A percentile compares a stretch with the other conserved stretches of the same genome.
Evolutionary conservation across 37 sponge, comb jelly and placozoan genomes (phyloP).

Genomic region (Axinella damicornis): DNA sequence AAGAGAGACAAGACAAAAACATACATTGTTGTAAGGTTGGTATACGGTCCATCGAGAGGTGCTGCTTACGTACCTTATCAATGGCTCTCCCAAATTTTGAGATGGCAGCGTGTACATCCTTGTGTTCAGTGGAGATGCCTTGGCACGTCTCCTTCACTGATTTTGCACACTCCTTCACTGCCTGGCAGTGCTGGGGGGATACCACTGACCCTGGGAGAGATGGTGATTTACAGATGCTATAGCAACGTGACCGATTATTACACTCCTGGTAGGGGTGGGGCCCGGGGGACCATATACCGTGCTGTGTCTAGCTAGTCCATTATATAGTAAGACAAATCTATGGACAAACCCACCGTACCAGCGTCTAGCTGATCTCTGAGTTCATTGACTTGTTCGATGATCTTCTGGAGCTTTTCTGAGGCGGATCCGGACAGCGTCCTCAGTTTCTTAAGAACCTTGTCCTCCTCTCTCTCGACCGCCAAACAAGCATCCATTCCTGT

Average conservation of each 20-base stretch:
- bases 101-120: conserved; percentile 80
- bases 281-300: too few species aligned
- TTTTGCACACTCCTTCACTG: conserved; percentile 26
- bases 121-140: conserved; percentile 68
- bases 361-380: conserved; percentile 20
- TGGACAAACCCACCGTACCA: neutral
- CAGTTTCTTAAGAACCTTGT: conserved; percentile 63
- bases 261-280: too few species aligned
- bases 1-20: too few species aligned
- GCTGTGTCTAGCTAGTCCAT: too few species aligned
- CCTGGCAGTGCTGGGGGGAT: conserved; percentile 16
- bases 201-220: conserved; percentile 10
- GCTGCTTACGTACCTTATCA: conserved; percentile 80
- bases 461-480: conserved; percentile 66
- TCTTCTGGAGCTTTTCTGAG: conserved; percentile 39
- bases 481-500: conserved; percentile 64
- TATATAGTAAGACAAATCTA: neutral
- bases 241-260: too few species aligned
- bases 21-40: too few species aligned
- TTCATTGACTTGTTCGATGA: conserved; percentile 24
- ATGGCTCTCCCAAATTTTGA: conserved; percentile 80
- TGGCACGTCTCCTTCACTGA: conserved; percentile 27
- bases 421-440: conserved; percentile 34
- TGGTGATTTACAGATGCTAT: too few species aligned
- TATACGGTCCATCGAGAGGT: neutral